phyloP scores from a whole-genome alignment of 1,140 invertebrate genomes.

The Euwallacea similis region DNA sequence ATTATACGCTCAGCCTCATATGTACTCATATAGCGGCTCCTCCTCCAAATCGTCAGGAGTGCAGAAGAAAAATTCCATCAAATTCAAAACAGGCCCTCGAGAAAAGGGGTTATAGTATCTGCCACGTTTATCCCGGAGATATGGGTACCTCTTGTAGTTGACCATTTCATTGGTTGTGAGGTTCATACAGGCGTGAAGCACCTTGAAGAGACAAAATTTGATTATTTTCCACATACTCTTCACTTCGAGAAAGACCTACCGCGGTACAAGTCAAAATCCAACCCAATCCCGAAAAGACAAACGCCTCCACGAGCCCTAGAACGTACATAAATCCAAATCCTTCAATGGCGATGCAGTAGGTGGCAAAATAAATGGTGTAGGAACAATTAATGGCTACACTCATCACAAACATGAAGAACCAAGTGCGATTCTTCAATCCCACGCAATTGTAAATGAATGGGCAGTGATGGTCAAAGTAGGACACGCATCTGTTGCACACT shows the following conservation, averaged over 20 bases:
- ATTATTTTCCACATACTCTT: neutral
- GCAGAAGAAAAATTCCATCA: constrained; percentile 87
- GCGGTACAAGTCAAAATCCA: constrained; percentile 87
- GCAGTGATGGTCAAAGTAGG: constrained; percentile 93
- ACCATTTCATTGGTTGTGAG: constrained; percentile 94
- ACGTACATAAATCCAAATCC: constrained; percentile 82
- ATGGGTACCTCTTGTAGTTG: constrained; percentile 88
- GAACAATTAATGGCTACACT: constrained; percentile 84
- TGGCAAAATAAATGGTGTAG: constrained; percentile 85
- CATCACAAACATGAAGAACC: constrained; percentile 89
- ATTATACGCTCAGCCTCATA: constrained; percentile 42
- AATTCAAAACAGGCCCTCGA: constrained; percentile 79
- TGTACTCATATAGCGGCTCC: constrained; percentile 54
- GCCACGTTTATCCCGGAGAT: constrained; percentile 82
- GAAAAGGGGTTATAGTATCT: constrained; percentile 89
- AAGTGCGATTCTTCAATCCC: constrained; percentile 80
- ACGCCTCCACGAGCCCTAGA: constrained; percentile 77
- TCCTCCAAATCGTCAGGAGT: constrained; percentile 73
- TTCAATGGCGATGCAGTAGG: constrained; percentile 81
- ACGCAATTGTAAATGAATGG: constrained; percentile 95
- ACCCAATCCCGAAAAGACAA: constrained; percentile 80
- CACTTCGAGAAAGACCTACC: constrained; percentile 61
- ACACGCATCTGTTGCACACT: constrained; percentile 88
- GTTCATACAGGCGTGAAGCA: constrained; percentile 86
- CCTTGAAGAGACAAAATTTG: constrained; percentile 55